Percentiles rank a stretch among this genome's conserved stretches.
These are phyloP conservation scores for Gavia stellata DNA, from an alignment of 2,113 vertebrate genomes.

Conservation along the genomic window DNA sequence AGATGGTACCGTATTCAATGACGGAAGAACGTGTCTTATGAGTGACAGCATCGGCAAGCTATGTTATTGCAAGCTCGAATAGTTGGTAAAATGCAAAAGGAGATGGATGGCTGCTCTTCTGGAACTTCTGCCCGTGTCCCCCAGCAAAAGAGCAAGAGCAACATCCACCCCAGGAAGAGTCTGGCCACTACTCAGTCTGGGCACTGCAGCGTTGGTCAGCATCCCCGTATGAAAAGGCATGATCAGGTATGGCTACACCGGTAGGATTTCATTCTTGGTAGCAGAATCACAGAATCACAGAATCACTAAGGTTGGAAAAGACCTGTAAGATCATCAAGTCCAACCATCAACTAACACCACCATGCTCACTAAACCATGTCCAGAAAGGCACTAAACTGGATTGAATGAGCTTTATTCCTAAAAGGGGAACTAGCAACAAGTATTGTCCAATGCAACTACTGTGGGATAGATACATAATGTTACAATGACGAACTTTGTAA, in stretches of 20 bases:
- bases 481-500: neutral
- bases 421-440: neutral
- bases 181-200: neutral
- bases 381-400: neutral
- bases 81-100: neutral
- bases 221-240: neutral
- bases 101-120: neutral
- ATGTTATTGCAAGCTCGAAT: neutral
- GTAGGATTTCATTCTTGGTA: neutral
- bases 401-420: neutral
- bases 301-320: no score
- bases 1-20: neutral
- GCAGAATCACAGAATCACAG: no score
- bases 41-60: neutral
- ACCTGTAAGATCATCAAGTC: no score
- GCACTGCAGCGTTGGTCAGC: neutral
- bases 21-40: neutral
- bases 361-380: no score
- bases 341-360: no score
- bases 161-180: rapidly evolving
- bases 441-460: neutral
- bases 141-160: neutral
- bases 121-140: neutral
- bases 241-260: neutral
- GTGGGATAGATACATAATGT: neutral